Evolutionary conservation across 1,140 invertebrate species (phyloP).

Genomic region (Lineus longissimus): DNA sequence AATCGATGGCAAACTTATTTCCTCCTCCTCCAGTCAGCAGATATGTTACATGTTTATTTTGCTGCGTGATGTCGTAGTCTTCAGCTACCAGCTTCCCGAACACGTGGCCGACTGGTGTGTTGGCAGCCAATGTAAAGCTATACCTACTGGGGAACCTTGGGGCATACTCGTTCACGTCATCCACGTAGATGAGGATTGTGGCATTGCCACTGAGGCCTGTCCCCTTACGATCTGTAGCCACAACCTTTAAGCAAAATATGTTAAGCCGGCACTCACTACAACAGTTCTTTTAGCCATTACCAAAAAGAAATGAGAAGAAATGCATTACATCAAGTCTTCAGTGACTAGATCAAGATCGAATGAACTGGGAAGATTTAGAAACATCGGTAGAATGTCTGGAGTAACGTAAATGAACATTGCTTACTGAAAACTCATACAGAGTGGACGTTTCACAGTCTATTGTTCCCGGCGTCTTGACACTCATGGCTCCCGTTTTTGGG

Average conservation of each 20-base stretch:
- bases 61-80: slow-evolving; percentile 10
- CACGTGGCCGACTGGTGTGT: slow-evolving; percentile 1
- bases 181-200: slow-evolving; percentile 9
- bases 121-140: slow-evolving; percentile 2
- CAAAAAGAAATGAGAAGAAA: no score
- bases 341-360: no score
- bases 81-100: slow-evolving; percentile 8
- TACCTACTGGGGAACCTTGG: slow-evolving; percentile 9
- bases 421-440: not conserved
- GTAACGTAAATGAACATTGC: no score
- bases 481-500: not conserved
- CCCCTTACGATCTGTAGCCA: slow-evolving; percentile 12
- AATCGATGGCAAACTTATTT: slow-evolving; percentile 18
- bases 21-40: slow-evolving; percentile 12
- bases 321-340: no score
- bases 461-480: not conserved
- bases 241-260: slow-evolving; percentile 7
- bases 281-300: no score
- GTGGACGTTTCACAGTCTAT: not conserved
- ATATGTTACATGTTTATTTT: slow-evolving; percentile 13
- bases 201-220: slow-evolving; percentile 7
- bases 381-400: no score
- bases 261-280: not conserved
- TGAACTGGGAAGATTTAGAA: no score
- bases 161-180: slow-evolving; percentile 18